Evolutionary conservation across 2,888 invertebrate species (phyloP), one percentile per base, ranked within the genome.

Genomic region (Onchidella celtica): DNA sequence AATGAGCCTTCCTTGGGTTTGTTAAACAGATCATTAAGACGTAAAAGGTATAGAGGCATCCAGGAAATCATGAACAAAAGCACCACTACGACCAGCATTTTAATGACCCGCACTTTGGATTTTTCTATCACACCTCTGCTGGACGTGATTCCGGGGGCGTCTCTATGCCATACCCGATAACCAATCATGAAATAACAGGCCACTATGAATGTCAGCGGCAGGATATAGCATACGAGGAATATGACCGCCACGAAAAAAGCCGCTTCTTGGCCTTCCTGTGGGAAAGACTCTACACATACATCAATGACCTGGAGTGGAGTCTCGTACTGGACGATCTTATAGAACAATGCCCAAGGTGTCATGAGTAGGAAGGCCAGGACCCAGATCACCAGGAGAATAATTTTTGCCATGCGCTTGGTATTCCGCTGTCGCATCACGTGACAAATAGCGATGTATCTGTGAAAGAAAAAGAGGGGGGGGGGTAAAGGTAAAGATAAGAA

Each of bases 381-480:
- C 98, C 98, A 98, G 91, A 98, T 98, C 91, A 97, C 95, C 83
- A 97, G 94, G 89, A 98, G 97, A 95, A 97, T 96, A 92, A 97
- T 94, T 77, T 97, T 95, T 14, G 98, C 97, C 27, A 97, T 95
- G 79, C 96, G 95, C 91, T 97, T 97, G 69, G 97, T 97, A 94
- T 98, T 97, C 93, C 97, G 97, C 91, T 96, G 96, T 91, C 97
- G 97, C 89, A 98, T 93, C 1, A 97, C 97, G 96, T 97, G 97
- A 96, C 98, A 98, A 90, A 98, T 98, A 68, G 98, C 98, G 88
- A 98, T 95, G 93, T 98, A 98, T 94, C 98, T 98, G 96, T 98
- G 82, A 98, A 95, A 92, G 99, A n/a, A n/a, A n/a, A n/a, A n/a
- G n/a, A 99, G 21, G 98, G 97, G 1, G 94, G 24, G 32, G 24